Base-by-base conservation (phyloP, 2,113 vertebrate genomes). In the Laterallus jamaicensis region DNA sequence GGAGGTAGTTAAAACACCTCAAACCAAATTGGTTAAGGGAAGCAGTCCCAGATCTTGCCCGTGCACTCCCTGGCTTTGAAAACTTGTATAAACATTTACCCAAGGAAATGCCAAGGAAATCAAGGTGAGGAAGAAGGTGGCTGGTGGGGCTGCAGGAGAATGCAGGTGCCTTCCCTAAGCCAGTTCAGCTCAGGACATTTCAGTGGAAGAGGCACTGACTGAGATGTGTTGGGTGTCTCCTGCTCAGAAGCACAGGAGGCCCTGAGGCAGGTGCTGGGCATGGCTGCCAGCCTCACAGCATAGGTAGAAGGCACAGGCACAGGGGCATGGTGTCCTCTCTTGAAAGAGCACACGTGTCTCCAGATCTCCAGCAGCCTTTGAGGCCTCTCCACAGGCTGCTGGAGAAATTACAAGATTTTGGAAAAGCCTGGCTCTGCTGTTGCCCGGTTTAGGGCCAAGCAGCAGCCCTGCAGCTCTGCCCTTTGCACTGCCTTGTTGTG, bases 191-290 rank as follows among this genome's bases (percentile, higher is more conserved):
- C 73, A 62, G 81, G 52, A 49, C 19, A 15, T 82, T 71, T 60
- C 10, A 14, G 58, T 25, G 35, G 62, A 71, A 91, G 58, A 87
- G 24, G 35, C 21, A 69, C 39, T 66, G 16, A 14, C 35, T 20
- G 49, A 78, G 24, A 39, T 2, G 0, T 9, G 20, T 24, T 70
- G 25, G 42, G 9, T 42, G 8, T 37, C 40, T 92, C 39, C 70
- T 47, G 14, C 40, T 55, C 47, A 59, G 63, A 80, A 78, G 25
- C 52, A 26, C 19, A 11, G 26, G 54, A 80, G 22, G 11, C 32
- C 28, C 18, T 0, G 0, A 25, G 11, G 5, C 39, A 73, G 49
- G 35, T 52, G 22, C 25, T 0, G 0, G 15, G 29, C 37, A 63
- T 16, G 4, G 9, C 55, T 81, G 68, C 44, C 3, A 4, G 32